phyloP scores from a whole-genome alignment of 2,113 vertebrate genomes.

The Progne subis region DNA sequence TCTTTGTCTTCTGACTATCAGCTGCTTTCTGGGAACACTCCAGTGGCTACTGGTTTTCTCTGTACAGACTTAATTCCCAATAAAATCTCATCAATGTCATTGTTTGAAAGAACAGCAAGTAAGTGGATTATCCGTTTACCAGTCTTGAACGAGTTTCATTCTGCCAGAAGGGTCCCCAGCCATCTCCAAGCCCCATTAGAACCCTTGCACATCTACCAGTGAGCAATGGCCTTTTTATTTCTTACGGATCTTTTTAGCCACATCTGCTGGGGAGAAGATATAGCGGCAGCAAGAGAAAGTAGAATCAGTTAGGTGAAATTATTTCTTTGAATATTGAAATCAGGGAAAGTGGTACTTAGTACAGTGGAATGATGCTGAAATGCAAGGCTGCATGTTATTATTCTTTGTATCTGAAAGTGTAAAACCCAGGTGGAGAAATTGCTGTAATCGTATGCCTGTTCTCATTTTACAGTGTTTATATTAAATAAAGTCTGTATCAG shows the following conservation, averaged over 20 bases:
- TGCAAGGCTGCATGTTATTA: background rate
- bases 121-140: background rate
- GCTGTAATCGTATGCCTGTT: background rate
- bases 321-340: constrained; percentile 16
- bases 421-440: background rate
- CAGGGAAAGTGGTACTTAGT: background rate
- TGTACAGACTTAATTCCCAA: background rate
- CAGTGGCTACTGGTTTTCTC: background rate
- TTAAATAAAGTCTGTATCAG: constrained; percentile 16
- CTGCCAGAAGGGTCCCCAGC: background rate
- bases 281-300: background rate
- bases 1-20: background rate
- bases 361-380: background rate
- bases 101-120: background rate
- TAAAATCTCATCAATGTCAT: background rate
- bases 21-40: background rate
- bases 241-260: background rate
- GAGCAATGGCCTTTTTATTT: background rate
- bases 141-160: background rate
- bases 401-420: background rate
- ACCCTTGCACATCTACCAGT: background rate
- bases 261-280: background rate
- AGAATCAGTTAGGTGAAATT: background rate
- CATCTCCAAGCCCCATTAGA: background rate
- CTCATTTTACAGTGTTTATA: background rate